Evolutionary conservation across 2,113 vertebrate species (phyloP).

Genomic region (Varanus salvator): DNA sequence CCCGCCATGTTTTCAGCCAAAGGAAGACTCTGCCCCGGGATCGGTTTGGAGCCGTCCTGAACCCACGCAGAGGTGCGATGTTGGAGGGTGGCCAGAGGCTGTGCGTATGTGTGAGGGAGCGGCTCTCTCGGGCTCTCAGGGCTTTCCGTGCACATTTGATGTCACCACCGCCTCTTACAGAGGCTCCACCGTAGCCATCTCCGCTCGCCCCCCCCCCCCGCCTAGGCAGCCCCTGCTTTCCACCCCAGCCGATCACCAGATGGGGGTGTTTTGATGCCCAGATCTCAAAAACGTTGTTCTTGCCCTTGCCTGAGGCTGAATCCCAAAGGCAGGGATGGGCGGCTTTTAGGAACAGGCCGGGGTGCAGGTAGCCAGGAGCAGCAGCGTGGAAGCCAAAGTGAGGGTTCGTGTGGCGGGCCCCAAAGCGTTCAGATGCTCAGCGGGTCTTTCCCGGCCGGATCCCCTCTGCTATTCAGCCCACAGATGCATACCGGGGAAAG

Average conservation of each 20-base stretch:
- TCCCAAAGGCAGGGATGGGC: slow-evolving; percentile 16
- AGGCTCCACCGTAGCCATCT: too few relatives aligned
- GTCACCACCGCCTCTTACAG: too few relatives aligned
- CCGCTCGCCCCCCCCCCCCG: background rate
- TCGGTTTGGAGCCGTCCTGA: too few relatives aligned
- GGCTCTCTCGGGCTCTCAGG: too few relatives aligned
- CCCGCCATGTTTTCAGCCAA: too few relatives aligned
- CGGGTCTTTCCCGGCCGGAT: too few relatives aligned
- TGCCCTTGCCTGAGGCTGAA: background rate
- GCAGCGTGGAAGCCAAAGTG: background rate
- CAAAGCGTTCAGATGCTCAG: background rate
- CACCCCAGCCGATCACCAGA: background rate
- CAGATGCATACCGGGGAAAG: too few relatives aligned
- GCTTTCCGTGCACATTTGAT: too few relatives aligned
- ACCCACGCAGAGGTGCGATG: background rate
- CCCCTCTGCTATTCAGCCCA: too few relatives aligned
- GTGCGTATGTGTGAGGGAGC: background rate
- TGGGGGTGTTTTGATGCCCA: background rate
- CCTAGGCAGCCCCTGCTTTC: background rate
- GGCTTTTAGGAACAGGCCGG: slow-evolving; percentile 2
- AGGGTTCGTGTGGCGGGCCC: too few relatives aligned
- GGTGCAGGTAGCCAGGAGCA: background rate
- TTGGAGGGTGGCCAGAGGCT: background rate
- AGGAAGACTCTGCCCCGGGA: too few relatives aligned
- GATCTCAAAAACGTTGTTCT: background rate